Evolutionary conservation across 2,888 invertebrate genomes (phyloP).

Genomic region (Rhagonycha fulva): DNA sequence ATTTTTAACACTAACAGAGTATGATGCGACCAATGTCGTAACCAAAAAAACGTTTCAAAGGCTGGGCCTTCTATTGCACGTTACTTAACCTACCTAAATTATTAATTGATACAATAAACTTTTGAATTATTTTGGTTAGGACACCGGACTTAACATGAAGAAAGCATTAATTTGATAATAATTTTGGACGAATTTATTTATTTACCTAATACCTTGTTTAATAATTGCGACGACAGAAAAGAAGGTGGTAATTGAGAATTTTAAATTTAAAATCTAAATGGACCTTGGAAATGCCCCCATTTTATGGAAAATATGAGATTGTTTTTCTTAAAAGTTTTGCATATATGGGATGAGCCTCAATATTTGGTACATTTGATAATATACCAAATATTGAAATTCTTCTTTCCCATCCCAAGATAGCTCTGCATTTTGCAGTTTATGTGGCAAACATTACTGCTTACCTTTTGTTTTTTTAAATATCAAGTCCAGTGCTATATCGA

Average conservation of each 20-base stretch:
- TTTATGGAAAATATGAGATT: not conserved
- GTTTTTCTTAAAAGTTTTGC: not conserved
- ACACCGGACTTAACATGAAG: not conserved
- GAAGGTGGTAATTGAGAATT: not conserved
- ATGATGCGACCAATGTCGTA: not conserved
- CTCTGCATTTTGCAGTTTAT: not conserved
- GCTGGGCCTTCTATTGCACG: not conserved
- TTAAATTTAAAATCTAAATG: not conserved
- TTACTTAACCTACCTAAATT: not conserved
- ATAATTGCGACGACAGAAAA: not conserved
- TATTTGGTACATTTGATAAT: not conserved
- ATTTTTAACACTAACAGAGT: not conserved
- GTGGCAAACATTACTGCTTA: not conserved
- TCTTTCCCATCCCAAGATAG: not conserved
- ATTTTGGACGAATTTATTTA: not conserved
- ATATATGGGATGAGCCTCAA: not conserved
- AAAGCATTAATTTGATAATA: not conserved
- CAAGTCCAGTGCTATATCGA: too few species aligned
- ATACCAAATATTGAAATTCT: not conserved
- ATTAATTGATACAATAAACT: not conserved
- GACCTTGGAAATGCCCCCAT: not conserved
- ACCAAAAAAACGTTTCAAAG: not conserved
- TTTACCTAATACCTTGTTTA: not conserved
- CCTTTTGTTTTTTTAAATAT: too few species aligned
- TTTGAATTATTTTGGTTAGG: not conserved